phyloP scores from a whole-genome alignment of 2,113 vertebrate species.

The Corythoichthys intestinalis region DNA sequence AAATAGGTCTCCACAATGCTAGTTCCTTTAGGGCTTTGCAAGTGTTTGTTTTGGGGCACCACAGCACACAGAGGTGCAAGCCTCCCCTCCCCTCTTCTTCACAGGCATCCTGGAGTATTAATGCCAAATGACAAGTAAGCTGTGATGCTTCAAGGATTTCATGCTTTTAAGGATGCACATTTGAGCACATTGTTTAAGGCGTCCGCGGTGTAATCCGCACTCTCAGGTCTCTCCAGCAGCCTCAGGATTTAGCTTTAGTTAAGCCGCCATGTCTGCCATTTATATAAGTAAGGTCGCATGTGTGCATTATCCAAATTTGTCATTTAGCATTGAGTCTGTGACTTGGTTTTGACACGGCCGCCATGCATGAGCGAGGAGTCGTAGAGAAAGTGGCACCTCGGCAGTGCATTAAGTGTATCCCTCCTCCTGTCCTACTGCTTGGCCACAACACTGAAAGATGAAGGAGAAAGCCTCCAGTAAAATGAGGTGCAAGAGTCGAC shows the following conservation, averaged over 20 bases:
- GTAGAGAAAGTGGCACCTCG: conserved; percentile 60
- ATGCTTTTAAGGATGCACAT: conserved; percentile 74
- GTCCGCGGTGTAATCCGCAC: conserved; percentile 69
- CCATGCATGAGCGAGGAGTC: conserved; percentile 54
- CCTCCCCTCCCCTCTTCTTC: conserved; percentile 20
- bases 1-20: conserved; percentile 39
- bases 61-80: conserved; percentile 52
- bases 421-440: conserved; percentile 50
- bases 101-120: conserved; percentile 69
- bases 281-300: conserved; percentile 61
- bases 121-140: conserved; percentile 71
- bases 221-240: conserved; percentile 67
- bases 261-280: conserved; percentile 70
- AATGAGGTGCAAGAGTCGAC: conserved; percentile 60
- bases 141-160: conserved; percentile 71
- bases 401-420: conserved; percentile 32
- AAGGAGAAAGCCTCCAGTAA: conserved; percentile 65
- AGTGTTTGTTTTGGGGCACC: conserved; percentile 65
- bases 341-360: conserved; percentile 65
- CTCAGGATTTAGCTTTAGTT: conserved; percentile 68
- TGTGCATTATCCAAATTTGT: conserved; percentile 74
- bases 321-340: conserved; percentile 68
- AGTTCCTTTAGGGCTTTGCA: conserved; percentile 62
- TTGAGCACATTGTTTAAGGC: conserved; percentile 75
- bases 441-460: conserved; percentile 59